These are phyloP conservation scores for Otus sunia DNA, from an alignment of 2,113 vertebrate genomes.

Conservation along the genomic window DNA sequence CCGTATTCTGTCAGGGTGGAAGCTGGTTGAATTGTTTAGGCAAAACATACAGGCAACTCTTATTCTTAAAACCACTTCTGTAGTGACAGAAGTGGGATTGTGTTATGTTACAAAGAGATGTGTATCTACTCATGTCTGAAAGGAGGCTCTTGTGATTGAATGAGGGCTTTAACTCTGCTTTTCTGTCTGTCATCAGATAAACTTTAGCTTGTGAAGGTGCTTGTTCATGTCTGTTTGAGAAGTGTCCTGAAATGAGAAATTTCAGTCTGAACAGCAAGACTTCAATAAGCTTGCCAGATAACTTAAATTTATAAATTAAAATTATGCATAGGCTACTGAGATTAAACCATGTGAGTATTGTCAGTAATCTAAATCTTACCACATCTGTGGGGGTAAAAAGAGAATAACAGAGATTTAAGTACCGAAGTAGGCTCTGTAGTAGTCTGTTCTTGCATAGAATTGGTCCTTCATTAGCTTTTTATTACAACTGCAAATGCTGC, in stretches of 20 bases:
- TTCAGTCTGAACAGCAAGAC: neutral
- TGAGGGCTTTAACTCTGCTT: neutral
- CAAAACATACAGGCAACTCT: neutral
- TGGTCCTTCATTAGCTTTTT: neutral
- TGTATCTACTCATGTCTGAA: neutral
- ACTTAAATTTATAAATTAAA: neutral
- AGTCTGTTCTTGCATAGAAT: neutral
- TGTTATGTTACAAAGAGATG: neutral
- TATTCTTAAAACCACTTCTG: neutral
- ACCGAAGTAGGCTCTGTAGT: neutral
- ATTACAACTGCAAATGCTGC: neutral
- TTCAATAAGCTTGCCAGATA: neutral
- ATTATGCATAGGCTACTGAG: neutral
- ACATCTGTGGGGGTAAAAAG: neutral
- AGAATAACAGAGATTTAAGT: neutral
- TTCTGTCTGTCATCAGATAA: neutral
- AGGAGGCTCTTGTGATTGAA: neutral
- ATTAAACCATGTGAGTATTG: rapidly evolving
- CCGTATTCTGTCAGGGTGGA: neutral
- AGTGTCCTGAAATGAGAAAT: neutral
- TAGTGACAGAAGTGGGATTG: neutral
- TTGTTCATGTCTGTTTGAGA: neutral
- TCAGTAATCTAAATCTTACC: neutral
- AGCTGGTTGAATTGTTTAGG: neutral
- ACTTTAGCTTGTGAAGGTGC: neutral